Evolutionary conservation across 2,797 vertebrate genomes (phyloP).

Genomic region (Propithecus perrieri): DNA sequence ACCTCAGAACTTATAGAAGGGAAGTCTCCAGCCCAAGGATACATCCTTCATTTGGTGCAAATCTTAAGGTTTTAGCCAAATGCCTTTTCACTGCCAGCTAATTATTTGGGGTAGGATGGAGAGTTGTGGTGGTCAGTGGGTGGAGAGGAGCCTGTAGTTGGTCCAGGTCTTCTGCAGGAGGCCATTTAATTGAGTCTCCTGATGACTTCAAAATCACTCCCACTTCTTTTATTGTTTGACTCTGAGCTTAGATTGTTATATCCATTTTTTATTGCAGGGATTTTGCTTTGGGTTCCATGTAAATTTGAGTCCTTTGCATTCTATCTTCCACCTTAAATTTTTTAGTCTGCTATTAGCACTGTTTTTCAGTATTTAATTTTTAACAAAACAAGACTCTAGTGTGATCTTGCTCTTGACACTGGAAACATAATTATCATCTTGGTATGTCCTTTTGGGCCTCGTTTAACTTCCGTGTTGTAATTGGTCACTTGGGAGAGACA

Average conservation of each 20-base stretch:
- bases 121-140: background rate
- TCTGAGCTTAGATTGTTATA: background rate
- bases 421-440: background rate
- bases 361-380: slow-evolving; percentile 45
- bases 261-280: background rate
- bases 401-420: background rate
- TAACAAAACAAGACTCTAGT: background rate
- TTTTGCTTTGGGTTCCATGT: slow-evolving; percentile 41
- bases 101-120: background rate
- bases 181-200: background rate
- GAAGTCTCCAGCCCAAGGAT: background rate
- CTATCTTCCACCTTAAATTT: background rate
- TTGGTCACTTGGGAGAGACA: background rate
- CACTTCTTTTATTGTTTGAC: background rate
- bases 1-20: background rate
- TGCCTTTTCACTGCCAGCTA: background rate
- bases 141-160: background rate
- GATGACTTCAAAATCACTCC: background rate
- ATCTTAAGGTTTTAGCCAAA: background rate
- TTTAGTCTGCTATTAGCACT: background rate
- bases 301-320: slow-evolving; percentile 17
- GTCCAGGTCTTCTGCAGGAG: background rate
- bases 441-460: background rate
- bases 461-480: slow-evolving; percentile 5
- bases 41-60: background rate